Conservation (phyloP, 2,113 vertebrate genomes). For the Mola mola region DNA sequence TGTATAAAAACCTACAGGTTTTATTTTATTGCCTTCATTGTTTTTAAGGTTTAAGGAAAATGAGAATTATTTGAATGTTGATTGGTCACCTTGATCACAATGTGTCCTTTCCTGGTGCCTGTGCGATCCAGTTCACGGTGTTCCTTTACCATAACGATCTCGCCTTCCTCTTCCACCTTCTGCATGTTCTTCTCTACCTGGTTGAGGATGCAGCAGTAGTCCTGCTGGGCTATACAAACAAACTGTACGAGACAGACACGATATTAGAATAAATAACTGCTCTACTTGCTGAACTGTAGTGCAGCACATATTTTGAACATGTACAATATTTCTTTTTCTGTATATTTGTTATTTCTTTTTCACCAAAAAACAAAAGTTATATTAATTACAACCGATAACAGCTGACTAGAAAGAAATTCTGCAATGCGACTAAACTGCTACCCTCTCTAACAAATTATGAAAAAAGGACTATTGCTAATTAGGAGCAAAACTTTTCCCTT, state of each 20-base stretch:
- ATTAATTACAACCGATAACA: neutral
- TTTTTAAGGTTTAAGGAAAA: neutral
- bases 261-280: neutral
- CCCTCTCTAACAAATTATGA: slow-evolving; percentile 8
- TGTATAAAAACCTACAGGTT: too few species aligned
- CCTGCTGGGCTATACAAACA: slow-evolving; percentile 99
- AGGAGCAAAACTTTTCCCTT: slow-evolving; percentile 8
- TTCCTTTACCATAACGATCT: slow-evolving; percentile 99
- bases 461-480: slow-evolving; percentile 17
- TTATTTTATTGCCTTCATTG: too few species aligned
- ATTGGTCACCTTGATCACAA: slow-evolving; percentile 94
- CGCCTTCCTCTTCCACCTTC: slow-evolving; percentile 98
- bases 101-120: slow-evolving; percentile 98
- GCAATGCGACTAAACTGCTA: slow-evolving; percentile 5
- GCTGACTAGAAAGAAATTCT: neutral
- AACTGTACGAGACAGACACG: slow-evolving; percentile 83
- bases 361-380: neutral
- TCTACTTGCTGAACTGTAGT: neutral
- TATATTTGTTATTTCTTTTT: neutral
- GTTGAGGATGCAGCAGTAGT: slow-evolving; percentile 98
- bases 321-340: neutral
- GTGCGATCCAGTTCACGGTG: slow-evolving; percentile 97
- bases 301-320: neutral
- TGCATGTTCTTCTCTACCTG: slow-evolving; percentile 99
- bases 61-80: neutral